Evolutionary conservation across 2,888 invertebrate species (phyloP).

Genomic region (Campopleginae sp.): DNA sequence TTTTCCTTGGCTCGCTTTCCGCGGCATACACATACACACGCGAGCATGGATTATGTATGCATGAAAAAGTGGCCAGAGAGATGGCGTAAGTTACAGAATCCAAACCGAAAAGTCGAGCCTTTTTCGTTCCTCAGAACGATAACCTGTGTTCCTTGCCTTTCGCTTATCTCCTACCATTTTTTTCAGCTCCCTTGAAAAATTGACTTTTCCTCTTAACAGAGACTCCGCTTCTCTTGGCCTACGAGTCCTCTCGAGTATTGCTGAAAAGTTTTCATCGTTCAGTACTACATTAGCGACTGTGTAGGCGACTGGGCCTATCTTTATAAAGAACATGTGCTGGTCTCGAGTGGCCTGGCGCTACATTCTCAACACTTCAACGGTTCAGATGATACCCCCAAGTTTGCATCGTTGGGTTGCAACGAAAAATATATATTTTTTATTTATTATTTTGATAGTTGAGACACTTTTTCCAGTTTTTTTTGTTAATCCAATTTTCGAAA

Average conservation of each 20-base stretch:
- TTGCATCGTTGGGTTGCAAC: no score
- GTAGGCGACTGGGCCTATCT: neutral
- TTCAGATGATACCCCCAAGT: no score
- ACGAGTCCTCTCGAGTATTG: neutral
- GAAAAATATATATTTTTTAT: no score
- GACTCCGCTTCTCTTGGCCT: neutral
- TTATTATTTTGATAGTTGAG: no score
- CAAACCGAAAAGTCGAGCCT: neutral
- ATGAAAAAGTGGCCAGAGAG: slow-evolving; percentile 9
- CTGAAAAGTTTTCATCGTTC: slow-evolving; percentile 25
- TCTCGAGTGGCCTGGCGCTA: slow-evolving; percentile 21
- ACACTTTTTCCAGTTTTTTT: no score
- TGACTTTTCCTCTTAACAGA: slow-evolving; percentile 2
- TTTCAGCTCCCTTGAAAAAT: neutral
- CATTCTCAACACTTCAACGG: slow-evolving; percentile 9
- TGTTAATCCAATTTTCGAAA: no score
- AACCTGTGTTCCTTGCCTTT: neutral
- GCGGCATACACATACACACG: neutral
- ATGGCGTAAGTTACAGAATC: neutral
- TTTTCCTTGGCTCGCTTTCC: slow-evolving; percentile 21
- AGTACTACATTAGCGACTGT: slow-evolving; percentile 5
- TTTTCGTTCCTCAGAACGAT: neutral
- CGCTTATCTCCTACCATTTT: slow-evolving; percentile 17
- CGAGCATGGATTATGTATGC: slow-evolving; percentile 16
- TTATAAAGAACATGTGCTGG: slow-evolving; percentile 13